Percentiles rank a stretch among this genome's conserved stretches.
These are phyloP conservation scores for Caprella mutica DNA, from an alignment of 2,888 invertebrate genomes.

Conservation along the genomic window DNA sequence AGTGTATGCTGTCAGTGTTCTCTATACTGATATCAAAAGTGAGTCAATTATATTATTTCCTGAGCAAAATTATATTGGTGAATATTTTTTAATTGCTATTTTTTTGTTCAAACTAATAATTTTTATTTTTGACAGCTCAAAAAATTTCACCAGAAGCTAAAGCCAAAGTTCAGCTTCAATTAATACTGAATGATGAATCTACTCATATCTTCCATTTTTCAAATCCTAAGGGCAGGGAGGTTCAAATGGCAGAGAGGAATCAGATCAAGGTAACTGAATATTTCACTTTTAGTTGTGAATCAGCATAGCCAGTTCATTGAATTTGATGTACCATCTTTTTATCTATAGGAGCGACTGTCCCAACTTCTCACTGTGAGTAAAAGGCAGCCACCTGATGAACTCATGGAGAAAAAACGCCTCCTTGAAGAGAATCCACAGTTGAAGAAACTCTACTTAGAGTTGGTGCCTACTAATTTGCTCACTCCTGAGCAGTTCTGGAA, in stretches of 20 bases:
- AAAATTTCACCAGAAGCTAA: conserved; percentile 69
- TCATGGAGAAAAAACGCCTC: conserved; percentile 45
- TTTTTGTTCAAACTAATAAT: conserved; percentile 2
- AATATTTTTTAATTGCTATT: not conserved
- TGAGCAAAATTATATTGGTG: not conserved
- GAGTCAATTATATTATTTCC: no score
- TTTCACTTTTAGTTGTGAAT: not conserved
- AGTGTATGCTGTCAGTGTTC: conserved; percentile 81
- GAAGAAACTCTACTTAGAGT: conserved; percentile 87
- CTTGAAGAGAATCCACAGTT: conserved; percentile 79
- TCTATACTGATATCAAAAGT: conserved; percentile 93
- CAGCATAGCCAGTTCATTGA: no score
- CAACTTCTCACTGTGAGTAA: conserved; percentile 28
- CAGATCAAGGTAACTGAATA: conserved; percentile 48
- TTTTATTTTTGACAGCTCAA: conserved; percentile 18
- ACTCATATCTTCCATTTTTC: conserved; percentile 97
- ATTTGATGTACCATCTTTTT: no score
- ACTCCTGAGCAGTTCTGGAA: conserved; percentile 97
- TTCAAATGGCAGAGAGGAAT: conserved; percentile 80
- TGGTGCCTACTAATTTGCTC: conserved; percentile 91
- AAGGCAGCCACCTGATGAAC: conserved; percentile 29
- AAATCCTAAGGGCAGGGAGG: conserved; percentile 66
- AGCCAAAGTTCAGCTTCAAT: conserved; percentile 93
- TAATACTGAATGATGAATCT: conserved; percentile 83
- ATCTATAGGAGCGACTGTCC: conserved; percentile 22